phyloP scores from a whole-genome alignment of 30 jellyfish, hydroid and myxozoan genomes.

The Aurelia sp. region DNA sequence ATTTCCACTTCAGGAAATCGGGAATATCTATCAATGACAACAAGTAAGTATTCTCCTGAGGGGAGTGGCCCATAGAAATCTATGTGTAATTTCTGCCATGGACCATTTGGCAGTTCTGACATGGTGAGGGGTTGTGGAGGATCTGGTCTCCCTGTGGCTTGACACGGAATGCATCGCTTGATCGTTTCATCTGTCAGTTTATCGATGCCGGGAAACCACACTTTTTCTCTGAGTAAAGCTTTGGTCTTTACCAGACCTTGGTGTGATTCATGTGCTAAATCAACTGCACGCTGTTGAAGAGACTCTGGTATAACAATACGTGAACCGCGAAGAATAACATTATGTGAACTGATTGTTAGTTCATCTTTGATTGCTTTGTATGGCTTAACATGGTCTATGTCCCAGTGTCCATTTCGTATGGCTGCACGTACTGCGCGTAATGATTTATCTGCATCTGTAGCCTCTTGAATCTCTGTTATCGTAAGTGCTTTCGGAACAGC shows the following conservation, averaged over 20 bases:
- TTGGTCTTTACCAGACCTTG: constrained; percentile 53
- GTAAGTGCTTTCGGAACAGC: too few species aligned
- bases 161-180: constrained; percentile 56
- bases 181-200: constrained; percentile 7
- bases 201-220: constrained; percentile 59
- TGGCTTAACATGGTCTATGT: too few species aligned
- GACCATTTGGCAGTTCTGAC: constrained; percentile 27
- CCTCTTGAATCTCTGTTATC: too few species aligned
- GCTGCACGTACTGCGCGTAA: too few species aligned
- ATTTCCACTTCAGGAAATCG: constrained; percentile 55
- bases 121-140: constrained; percentile 38
- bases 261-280: too few species aligned
- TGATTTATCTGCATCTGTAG: too few species aligned
- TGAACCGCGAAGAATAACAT: too few species aligned
- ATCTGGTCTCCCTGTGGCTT: constrained; percentile 32
- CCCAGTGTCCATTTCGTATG: too few species aligned
- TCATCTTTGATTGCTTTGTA: too few species aligned
- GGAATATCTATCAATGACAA: constrained; percentile 22
- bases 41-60: constrained; percentile 39
- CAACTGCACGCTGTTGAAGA: too few species aligned
- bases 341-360: too few species aligned
- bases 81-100: constrained; percentile 42
- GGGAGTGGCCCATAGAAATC: constrained; percentile 63
- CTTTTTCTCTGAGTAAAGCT: constrained; percentile 13
- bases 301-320: too few species aligned